Base-by-base conservation (phyloP, 2,888 invertebrate genomes). In the Pediacus dermestoides region DNA sequence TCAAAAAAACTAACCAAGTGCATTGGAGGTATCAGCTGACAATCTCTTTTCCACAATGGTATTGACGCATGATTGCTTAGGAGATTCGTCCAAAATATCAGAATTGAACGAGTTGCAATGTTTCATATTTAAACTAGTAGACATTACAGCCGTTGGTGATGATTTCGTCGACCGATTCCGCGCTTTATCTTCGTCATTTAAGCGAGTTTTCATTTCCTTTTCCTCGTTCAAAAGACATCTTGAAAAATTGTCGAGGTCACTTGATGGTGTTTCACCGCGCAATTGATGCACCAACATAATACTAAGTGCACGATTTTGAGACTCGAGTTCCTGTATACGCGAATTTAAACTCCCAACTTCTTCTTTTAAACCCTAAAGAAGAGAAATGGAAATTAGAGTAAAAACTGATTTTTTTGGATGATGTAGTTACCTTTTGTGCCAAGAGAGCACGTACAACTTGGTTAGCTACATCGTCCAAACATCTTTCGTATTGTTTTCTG, bases 401-500 rank as follows among this genome's bases (percentile, higher is more conserved):
- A 4, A 25, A 2, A 16, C 2, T 4, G 2, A 16, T 2, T 18
- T 6, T 13, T 18, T 18, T 18, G 18, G 4, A 18, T 9, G 10
- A n/a, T n/a, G 1, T 22, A 34, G 37, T 55, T 66, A 88, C 88
- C 81, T 88, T 89, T 74, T 89, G 89, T 31, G 85, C 83, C 52
- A 89, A 77, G 47, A 89, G 74, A 32, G 88, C 88, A 55, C 85
- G 80, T 39, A 89, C 86, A 50, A 87, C 85, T 65, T 85, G 85
- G 67, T 85, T 85, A 44, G 86, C 88, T 48, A 89, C 85, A 70
- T 89, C 84, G 71, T 89, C 85, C 59, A 88, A 70, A 67, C 88
- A 77, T 58, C 81, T 72, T 71, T 88, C 86, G 70, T 88, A 88
- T 58, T 88, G 86, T 46, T 80, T 74, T 44, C 81, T 70, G 52